Evolutionary conservation across 2,888 invertebrate genomes (phyloP).

Genomic region (Plebejus melissa): DNA sequence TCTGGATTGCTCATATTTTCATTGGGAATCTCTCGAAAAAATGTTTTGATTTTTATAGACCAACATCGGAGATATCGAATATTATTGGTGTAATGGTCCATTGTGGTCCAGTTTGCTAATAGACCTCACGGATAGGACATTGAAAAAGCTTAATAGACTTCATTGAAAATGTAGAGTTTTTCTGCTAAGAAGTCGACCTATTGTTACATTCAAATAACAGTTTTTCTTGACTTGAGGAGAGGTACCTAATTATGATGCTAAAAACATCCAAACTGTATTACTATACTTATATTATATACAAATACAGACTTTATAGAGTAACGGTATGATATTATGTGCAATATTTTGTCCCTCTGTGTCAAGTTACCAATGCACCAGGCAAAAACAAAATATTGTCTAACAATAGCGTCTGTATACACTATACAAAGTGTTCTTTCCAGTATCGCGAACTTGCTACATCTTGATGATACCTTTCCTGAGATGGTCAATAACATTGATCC

Average conservation of each 20-base stretch:
- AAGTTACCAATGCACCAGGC: no score
- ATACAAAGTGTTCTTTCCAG: no score
- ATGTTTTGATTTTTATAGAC: background rate
- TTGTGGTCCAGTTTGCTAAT: background rate
- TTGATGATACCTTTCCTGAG: background rate
- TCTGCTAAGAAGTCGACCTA: background rate
- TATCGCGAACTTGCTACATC: background rate
- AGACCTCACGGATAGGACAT: background rate
- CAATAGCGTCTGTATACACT: no score
- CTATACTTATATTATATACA: no score
- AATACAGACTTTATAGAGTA: no score
- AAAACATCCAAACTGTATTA: no score
- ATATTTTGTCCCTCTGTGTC: no score
- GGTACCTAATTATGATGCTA: no score
- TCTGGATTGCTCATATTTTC: constrained; percentile 14
- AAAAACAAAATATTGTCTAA: no score
- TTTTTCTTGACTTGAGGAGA: no score
- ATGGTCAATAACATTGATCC: constrained; percentile 2
- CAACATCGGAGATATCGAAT: background rate
- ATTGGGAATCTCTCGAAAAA: background rate
- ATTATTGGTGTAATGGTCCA: background rate
- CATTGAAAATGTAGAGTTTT: background rate
- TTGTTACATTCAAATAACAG: background rate
- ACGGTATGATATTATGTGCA: no score
- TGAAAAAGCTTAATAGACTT: background rate